Evolutionary conservation across 2,888 invertebrate genomes (phyloP), one percentile per base, ranked within the genome.

Genomic region (Luperina testacea): DNA sequence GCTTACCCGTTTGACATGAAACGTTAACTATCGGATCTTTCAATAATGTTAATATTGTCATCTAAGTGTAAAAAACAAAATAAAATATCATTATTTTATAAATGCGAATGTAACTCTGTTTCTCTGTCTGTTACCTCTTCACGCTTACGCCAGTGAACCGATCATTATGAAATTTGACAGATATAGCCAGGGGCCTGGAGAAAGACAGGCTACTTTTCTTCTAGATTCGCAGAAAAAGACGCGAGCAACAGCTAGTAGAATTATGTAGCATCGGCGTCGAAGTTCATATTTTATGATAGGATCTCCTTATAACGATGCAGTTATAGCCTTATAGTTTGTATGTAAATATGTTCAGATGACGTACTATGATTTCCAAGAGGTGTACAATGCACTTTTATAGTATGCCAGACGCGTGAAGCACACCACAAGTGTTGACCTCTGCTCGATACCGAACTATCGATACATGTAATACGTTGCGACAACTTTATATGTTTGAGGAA

Each of bases 311-410:
- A 84, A 83, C 77, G 78, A 81, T 85, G 88, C 81, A 88, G 85
- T 85, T 85, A 89, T 71, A 82, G 77, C 70, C 69, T 78, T 85
- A 86, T 72, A 82, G 80, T 67, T 69, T 80, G 82, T 84, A 87
- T 91, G 88, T 91, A 87, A 90, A 91, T 91, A 88, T 89, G 88
- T 85, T 87, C 87, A 91, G 90, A 92, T 93, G 92, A 92, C 92
- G 92, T 92, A 89, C 90, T 87, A 89, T 90, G 90, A 93, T 93
- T 95, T 94, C 95, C 94, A 93, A 93, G 94, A 95, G 93, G 93
- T 94, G 94, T 94, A 94, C 95, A 95, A 95, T 95, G 95, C 94
- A 93, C 95, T 95, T 96, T 94, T 95, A 95, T 94, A 94, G 94
- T 94, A 94, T 94, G 94, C 94, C 90, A 94, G 92, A 93, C 94